phyloP scores from a whole-genome alignment of 2,888 invertebrate genomes.

The Cephus pygmeus region DNA sequence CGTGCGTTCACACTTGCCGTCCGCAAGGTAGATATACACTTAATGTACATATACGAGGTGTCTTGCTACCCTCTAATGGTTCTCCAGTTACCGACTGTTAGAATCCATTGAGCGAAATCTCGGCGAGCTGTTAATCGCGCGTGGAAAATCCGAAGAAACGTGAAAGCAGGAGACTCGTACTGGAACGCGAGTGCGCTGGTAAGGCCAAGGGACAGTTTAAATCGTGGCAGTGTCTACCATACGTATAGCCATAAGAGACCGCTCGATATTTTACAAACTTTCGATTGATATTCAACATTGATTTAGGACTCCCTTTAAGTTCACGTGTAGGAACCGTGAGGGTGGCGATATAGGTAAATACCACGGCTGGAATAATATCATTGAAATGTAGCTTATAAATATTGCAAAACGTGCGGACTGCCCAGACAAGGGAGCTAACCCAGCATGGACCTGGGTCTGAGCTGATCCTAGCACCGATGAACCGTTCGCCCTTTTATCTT shows the following conservation, averaged over 20 bases:
- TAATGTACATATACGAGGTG: neutral
- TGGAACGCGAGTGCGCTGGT: neutral
- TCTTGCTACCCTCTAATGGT: neutral
- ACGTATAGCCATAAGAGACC: neutral
- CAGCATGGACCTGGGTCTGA: constrained; percentile 16
- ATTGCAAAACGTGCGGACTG: constrained; percentile 43
- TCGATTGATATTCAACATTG: neutral
- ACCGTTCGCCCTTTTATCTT: constrained; percentile 41
- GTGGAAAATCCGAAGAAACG: neutral
- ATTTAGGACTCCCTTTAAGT: neutral
- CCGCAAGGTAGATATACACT: too few relatives aligned
- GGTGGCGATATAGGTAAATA: constrained; percentile 23
- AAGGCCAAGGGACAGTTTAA: neutral
- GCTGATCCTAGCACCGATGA: constrained; percentile 51
- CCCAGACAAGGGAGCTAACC: constrained; percentile 17
- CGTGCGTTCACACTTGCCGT: constrained; percentile 28
- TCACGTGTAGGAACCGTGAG: neutral
- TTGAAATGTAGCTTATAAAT: constrained; percentile 54
- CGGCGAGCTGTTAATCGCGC: neutral
- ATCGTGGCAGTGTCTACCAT: neutral
- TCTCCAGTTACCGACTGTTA: neutral
- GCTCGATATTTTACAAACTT: neutral
- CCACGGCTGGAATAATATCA: constrained; percentile 46
- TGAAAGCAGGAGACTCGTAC: neutral
- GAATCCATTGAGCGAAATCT: neutral